Percentiles rank a stretch among this genome's conserved stretches.
Evolutionary conservation across 2,113 vertebrate species (phyloP).

Genomic region (Carassius carassius): DNA sequence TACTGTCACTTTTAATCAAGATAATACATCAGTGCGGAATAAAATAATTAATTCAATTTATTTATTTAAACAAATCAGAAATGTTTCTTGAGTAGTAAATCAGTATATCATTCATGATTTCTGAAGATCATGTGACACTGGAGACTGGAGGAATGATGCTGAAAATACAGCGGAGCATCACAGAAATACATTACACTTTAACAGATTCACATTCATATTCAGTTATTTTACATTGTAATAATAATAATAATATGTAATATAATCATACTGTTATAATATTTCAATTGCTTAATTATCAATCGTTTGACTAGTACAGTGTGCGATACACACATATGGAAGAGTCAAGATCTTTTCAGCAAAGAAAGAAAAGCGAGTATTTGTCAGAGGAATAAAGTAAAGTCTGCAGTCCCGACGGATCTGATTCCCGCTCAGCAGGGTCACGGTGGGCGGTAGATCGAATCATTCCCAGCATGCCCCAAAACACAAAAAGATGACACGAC

Average conservation of each 20-base stretch:
- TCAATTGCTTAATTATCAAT: background rate
- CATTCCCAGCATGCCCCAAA: constrained; percentile 41
- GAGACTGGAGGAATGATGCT: background rate
- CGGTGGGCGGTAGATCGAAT: constrained; percentile 60
- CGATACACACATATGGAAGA: background rate
- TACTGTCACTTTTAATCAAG: too few relatives aligned
- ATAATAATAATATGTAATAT: background rate
- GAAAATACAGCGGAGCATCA: too few relatives aligned
- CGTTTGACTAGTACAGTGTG: background rate
- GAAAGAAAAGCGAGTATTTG: too few relatives aligned
- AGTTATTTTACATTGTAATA: background rate
- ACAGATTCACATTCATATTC: background rate
- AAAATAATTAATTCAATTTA: too few relatives aligned
- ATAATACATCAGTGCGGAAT: too few relatives aligned
- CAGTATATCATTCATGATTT: background rate
- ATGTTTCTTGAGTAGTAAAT: background rate
- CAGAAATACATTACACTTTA: too few relatives aligned
- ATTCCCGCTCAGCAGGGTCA: background rate
- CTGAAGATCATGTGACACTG: background rate
- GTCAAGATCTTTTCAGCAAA: background rate
- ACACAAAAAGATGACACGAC: constrained; percentile 48
- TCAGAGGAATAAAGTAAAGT: too few relatives aligned
- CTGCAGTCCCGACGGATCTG: background rate
- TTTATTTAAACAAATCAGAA: too few relatives aligned
- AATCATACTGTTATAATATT: background rate